These are phyloP conservation scores for Mycalesis mineus DNA, from an alignment of 2,888 invertebrate genomes.

Conservation along the genomic window DNA sequence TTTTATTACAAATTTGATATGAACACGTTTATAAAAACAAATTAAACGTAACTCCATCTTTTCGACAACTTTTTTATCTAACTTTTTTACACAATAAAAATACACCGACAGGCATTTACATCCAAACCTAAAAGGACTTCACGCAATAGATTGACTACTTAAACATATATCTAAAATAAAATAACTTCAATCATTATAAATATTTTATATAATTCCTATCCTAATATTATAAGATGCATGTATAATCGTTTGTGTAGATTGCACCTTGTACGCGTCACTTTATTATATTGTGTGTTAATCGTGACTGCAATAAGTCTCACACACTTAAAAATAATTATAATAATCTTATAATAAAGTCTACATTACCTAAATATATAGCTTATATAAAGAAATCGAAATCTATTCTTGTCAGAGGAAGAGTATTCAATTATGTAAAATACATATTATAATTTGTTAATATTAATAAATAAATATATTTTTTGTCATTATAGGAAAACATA, in stretches of 20 bases:
- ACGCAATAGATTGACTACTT: no score
- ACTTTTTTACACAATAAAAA: no score
- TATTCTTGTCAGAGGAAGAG: conserved; percentile 5
- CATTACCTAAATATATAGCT: not conserved
- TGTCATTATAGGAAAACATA: conserved; percentile 18
- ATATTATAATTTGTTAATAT: conserved; percentile 6
- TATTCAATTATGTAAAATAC: conserved; percentile 13
- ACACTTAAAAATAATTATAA: not conserved
- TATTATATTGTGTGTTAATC: not conserved
- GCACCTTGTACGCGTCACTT: not conserved
- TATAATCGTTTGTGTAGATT: not conserved
- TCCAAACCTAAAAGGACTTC: no score
- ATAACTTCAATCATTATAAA: not conserved
- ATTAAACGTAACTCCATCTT: no score
- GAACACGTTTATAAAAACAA: no score
- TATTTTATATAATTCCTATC: conserved; percentile 1
- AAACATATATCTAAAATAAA: not conserved
- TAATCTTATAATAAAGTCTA: not conserved
- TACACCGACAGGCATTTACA: no score
- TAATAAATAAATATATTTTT: conserved; percentile 10
- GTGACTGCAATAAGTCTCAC: not conserved
- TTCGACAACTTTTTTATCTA: no score
- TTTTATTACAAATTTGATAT: no score
- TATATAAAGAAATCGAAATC: conserved; percentile 8
- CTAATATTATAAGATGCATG: not conserved